Conservation (phyloP, 2,113 vertebrate genomes). For the Mystacornis crossleyi region DNA sequence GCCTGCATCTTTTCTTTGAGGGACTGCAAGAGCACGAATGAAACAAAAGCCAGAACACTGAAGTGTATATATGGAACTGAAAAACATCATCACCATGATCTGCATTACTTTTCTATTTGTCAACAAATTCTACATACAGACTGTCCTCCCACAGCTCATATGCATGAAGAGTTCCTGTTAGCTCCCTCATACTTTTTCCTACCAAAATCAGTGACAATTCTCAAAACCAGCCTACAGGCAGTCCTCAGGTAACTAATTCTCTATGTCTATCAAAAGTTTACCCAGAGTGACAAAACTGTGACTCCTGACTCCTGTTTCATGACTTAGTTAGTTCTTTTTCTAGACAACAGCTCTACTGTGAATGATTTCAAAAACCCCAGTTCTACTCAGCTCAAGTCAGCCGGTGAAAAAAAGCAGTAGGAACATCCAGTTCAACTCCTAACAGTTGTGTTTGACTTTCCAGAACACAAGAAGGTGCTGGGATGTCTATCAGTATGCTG, state of each 20-base stretch:
- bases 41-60: not conserved
- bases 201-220: not conserved
- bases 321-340: not conserved
- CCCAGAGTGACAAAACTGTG: not conserved
- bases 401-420: not conserved
- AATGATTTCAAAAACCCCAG: not conserved
- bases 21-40: not conserved
- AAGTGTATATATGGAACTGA: not conserved
- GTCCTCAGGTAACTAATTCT: not conserved
- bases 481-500: not conserved
- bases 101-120: not conserved
- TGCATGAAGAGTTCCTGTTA: not conserved
- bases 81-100: not conserved
- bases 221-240: not conserved
- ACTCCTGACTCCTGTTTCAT: not conserved
- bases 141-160: not conserved
- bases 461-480: not conserved
- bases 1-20: not conserved
- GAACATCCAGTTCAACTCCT: not conserved
- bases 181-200: not conserved
- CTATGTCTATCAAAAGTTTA: not conserved
- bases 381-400: not conserved
- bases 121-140: not conserved
- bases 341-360: not conserved
- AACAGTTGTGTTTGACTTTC: not conserved